Percentiles rank a stretch among this genome's conserved stretches.
Conservation (phyloP, 2,113 vertebrate genomes). For the Hypomesus transpacificus region DNA sequence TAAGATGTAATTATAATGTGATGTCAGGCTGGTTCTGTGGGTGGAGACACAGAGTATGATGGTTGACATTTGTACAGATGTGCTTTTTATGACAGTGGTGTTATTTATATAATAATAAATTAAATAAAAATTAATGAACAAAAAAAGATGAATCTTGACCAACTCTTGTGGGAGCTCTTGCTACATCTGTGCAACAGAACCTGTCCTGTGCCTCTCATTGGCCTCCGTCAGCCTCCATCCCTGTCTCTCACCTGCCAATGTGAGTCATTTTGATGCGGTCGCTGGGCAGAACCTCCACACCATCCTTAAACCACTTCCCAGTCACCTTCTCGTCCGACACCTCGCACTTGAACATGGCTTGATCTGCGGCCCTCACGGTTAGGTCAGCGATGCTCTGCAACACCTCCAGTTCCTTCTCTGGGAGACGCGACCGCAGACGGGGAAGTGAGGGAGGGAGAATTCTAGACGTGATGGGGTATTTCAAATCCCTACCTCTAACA, state of each 20-base stretch:
- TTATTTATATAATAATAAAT: background rate
- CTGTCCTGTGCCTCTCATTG: background rate
- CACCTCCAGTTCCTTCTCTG: conserved; percentile 87
- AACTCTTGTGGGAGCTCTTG: background rate
- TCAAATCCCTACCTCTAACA: no score
- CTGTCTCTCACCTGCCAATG: conserved; percentile 72
- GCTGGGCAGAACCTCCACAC: conserved; percentile 80
- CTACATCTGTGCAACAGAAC: background rate
- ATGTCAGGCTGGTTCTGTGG: no score
- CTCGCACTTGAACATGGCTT: conserved; percentile 90
- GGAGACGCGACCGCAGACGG: conserved; percentile 5
- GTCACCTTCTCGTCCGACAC: conserved; percentile 91
- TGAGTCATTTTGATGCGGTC: conserved; percentile 81
- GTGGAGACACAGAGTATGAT: no score
- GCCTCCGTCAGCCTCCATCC: background rate
- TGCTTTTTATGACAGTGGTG: background rate
- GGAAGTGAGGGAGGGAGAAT: background rate
- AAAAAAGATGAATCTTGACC: no score
- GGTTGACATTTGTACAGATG: background rate
- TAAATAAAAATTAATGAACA: background rate
- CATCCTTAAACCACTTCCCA: conserved; percentile 89
- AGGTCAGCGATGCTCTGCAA: conserved; percentile 87
- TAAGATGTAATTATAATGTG: no score
- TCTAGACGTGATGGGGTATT: background rate
- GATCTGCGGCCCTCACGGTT: conserved; percentile 81